A percentile compares a stretch with the other conserved stretches of the same genome.
Conservation (phyloP, 2,113 vertebrate genomes). For the Stigmatopora nigra region DNA sequence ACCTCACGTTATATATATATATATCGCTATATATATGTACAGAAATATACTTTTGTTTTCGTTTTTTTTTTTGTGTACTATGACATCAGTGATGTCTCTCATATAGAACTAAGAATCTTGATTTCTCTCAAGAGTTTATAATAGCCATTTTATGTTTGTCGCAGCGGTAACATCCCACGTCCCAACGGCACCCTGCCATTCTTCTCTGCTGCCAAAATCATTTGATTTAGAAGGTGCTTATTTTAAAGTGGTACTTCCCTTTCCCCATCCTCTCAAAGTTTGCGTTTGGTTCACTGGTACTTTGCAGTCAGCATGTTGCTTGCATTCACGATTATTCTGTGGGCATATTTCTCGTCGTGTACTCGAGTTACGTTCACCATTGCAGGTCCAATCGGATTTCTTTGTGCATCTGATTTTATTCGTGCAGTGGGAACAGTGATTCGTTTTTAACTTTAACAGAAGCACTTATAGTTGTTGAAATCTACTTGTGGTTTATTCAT, state of each 20-base stretch:
- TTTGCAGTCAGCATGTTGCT: constrained; percentile 4
- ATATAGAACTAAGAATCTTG: constrained; percentile 99
- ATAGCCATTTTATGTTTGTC: constrained; percentile 81
- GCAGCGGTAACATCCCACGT: constrained; percentile 79
- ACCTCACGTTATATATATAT: constrained; percentile 79
- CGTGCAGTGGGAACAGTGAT: too few relatives aligned
- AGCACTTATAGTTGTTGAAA: background rate
- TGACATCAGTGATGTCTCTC: constrained; percentile 99
- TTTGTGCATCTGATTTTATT: too few relatives aligned
- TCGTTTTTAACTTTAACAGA: background rate
- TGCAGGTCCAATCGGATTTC: too few relatives aligned
- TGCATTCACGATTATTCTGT: background rate
- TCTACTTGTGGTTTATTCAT: background rate
- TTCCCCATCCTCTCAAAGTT: constrained; percentile 57
- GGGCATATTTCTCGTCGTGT: too few relatives aligned
- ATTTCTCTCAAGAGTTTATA: constrained; percentile 99
- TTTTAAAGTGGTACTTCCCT: constrained; percentile 69
- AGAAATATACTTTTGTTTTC: constrained; percentile 65
- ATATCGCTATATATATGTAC: constrained; percentile 54
- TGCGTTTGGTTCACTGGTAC: constrained; percentile 96
- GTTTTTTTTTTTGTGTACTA: constrained; percentile 79
- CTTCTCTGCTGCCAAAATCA: constrained; percentile 69
- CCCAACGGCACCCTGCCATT: constrained; percentile 70
- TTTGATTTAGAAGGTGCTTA: constrained; percentile 46
- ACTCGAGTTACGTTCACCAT: too few relatives aligned